A percentile compares a stretch with the other conserved stretches of the same genome.
Conservation (phyloP, 35 echinoderm and acorn worm genomes). For the Diadema setosum region DNA sequence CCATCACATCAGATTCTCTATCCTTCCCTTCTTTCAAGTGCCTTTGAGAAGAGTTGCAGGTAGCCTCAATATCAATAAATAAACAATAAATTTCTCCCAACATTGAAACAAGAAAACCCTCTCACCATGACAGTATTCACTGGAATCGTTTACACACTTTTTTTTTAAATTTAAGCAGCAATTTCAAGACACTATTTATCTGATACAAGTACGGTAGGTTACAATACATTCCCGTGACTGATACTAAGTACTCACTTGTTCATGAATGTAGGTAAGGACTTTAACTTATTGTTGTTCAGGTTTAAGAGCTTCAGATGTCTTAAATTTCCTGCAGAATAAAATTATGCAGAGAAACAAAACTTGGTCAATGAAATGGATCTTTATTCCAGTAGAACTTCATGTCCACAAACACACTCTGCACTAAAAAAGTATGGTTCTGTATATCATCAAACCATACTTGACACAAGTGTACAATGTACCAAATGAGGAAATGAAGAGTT, state of each 20-base stretch:
- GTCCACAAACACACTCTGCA: background rate
- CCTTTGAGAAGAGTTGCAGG: too few species aligned
- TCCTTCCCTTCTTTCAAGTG: too few species aligned
- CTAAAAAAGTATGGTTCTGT: background rate
- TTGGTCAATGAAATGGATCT: background rate
- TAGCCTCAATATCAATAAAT: too few species aligned
- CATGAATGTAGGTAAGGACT: background rate
- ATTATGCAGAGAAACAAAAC: background rate
- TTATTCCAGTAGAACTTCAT: background rate
- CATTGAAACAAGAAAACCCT: too few species aligned
- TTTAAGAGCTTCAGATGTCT: background rate
- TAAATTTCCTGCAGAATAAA: background rate
- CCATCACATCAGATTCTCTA: too few species aligned
- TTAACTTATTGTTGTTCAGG: background rate
- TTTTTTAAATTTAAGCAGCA: too few species aligned
- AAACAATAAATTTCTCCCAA: too few species aligned
- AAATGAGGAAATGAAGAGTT: background rate
- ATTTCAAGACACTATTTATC: too few species aligned
- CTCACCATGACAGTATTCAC: too few species aligned
- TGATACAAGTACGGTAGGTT: too few species aligned
- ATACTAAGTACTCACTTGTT: background rate
- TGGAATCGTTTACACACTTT: too few species aligned
- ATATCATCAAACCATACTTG: background rate
- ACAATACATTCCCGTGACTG: too few species aligned
- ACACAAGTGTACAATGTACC: background rate